These are phyloP conservation scores for Triplophysa dalaica DNA, from an alignment of 2,113 vertebrate species.

Conservation along the genomic window DNA sequence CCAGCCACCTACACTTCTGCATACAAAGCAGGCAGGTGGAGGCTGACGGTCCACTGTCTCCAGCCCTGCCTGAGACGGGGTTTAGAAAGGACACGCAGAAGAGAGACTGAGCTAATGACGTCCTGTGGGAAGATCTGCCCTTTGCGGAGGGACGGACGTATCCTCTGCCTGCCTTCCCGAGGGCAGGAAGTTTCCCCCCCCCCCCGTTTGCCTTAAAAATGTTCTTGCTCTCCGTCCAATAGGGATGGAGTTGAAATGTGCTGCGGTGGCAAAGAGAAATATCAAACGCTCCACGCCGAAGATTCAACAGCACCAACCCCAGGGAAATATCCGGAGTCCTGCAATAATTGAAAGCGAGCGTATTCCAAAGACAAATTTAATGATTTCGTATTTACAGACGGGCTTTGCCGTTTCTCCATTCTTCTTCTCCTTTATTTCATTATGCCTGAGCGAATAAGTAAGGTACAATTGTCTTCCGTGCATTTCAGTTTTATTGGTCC, in stretches of 20 bases:
- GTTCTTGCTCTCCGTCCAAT: not conserved
- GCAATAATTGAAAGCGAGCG: constrained; percentile 6
- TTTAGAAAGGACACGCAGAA: constrained; percentile 18
- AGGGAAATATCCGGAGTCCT: not conserved
- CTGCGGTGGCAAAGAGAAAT: not conserved
- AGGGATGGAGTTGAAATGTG: not conserved
- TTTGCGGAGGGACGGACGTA: constrained; percentile 26
- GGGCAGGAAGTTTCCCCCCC: not conserved
- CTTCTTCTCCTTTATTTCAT: constrained; percentile 14
- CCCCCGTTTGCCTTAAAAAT: not conserved
- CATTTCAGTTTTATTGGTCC: constrained; percentile 1
- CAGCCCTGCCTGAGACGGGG: not conserved
- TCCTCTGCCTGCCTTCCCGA: constrained; percentile 10
- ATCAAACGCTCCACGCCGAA: not conserved
- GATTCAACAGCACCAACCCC: not conserved
- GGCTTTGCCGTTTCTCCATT: not conserved
- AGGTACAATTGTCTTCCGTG: not conserved
- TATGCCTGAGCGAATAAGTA: not conserved
- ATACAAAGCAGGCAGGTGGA: constrained; percentile 24
- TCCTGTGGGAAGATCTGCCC: constrained; percentile 41
- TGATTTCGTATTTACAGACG: not conserved
- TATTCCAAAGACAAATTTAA: not conserved
- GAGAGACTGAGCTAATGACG: constrained; percentile 30
- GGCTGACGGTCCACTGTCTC: not conserved
- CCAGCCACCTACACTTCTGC: not conserved